phyloP scores from a whole-genome alignment of 2,113 vertebrate species.

The Coreoperca whiteheadi region DNA sequence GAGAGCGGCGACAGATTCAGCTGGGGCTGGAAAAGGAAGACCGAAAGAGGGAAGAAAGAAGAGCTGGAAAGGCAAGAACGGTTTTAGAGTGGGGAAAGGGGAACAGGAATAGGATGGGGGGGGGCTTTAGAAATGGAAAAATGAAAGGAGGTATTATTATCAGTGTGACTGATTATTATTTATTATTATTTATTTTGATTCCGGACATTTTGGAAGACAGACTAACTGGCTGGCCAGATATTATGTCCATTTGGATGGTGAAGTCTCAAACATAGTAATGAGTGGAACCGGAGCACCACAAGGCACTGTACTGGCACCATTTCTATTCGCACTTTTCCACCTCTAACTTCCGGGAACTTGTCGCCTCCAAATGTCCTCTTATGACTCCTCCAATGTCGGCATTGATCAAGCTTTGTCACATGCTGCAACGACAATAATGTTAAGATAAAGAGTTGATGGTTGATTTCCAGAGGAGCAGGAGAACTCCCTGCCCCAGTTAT shows the following conservation, averaged over 20 bases:
- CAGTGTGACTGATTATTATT: background rate
- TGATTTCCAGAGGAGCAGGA: too few species aligned
- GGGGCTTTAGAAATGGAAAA: too few species aligned
- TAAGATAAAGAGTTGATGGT: background rate
- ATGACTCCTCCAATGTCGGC: background rate
- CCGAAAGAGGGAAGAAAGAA: background rate
- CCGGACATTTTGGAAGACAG: background rate
- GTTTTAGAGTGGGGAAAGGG: too few species aligned
- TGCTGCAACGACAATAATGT: background rate
- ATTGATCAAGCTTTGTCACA: background rate
- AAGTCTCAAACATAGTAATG: background rate
- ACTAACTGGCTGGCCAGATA: background rate
- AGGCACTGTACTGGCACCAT: background rate
- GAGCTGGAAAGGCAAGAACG: background rate
- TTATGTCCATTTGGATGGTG: background rate
- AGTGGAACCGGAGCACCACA: background rate
- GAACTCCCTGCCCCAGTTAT: too few species aligned
- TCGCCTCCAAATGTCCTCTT: background rate
- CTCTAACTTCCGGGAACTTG: background rate
- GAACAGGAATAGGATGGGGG: background rate
- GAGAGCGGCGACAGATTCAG: slow-evolving; percentile 9
- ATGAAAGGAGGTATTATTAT: background rate
- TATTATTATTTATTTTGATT: background rate
- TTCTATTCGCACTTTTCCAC: background rate
- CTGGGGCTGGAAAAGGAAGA: background rate